Conservation (phyloP, 1,140 invertebrate genomes). For the Pectinophora gossypiella region DNA sequence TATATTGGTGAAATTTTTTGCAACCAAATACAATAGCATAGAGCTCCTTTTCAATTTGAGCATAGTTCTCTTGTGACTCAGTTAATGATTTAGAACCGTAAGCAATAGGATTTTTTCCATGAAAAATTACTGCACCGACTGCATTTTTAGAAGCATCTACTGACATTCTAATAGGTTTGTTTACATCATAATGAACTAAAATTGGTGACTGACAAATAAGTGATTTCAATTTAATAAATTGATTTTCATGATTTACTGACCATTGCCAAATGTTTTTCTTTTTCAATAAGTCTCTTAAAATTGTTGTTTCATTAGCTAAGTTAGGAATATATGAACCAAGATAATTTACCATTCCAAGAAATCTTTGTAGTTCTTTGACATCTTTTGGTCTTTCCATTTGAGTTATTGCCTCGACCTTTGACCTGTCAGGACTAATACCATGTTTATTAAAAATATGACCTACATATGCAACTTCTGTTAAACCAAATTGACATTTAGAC, state of each 20-base stretch:
- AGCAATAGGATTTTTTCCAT: slow-evolving; percentile 32
- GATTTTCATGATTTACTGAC: slow-evolving; percentile 13
- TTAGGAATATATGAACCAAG: slow-evolving; percentile 11
- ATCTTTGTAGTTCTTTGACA: slow-evolving; percentile 13
- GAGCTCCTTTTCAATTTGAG: slow-evolving; percentile 67
- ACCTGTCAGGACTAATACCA: not conserved
- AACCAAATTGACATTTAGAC: slow-evolving; percentile 5
- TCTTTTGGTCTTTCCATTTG: slow-evolving; percentile 7
- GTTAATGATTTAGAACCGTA: slow-evolving; percentile 37
- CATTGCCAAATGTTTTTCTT: slow-evolving; percentile 10
- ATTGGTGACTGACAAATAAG: slow-evolving; percentile 22
- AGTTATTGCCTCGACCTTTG: slow-evolving; percentile 9
- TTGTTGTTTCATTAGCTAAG: slow-evolving; percentile 7
- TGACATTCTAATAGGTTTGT: slow-evolving; percentile 23
- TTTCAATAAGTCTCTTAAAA: slow-evolving; percentile 3
- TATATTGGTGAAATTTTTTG: slow-evolving; percentile 52
- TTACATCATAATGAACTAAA: slow-evolving; percentile 15
- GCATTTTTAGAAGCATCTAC: slow-evolving; percentile 29
- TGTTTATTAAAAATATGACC: slow-evolving; percentile 9
- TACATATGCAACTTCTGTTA: slow-evolving; percentile 6
- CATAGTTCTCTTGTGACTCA: slow-evolving; percentile 47
- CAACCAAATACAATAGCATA: slow-evolving; percentile 51
- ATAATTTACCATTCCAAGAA: slow-evolving; percentile 18
- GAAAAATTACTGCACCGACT: slow-evolving; percentile 30
- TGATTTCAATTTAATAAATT: slow-evolving; percentile 35